Evolutionary conservation across 2,888 invertebrate species (phyloP).

Genomic region (Alcis repandata): DNA sequence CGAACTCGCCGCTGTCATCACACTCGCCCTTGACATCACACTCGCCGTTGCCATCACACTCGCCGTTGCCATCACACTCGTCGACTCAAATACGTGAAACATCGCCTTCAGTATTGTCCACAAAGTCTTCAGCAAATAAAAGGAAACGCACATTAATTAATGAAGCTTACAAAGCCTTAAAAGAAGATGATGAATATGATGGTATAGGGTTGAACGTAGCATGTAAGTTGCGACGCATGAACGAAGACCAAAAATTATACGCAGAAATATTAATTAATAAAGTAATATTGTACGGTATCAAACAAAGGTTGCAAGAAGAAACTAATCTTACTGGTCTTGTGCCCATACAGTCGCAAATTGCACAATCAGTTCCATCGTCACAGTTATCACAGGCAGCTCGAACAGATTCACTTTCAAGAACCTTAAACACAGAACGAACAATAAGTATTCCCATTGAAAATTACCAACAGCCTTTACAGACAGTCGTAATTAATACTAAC

Average conservation of each 20-base stretch:
- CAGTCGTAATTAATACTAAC: slow-evolving; percentile 13
- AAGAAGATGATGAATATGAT: slow-evolving; percentile 25
- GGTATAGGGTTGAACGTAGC: slow-evolving; percentile 27
- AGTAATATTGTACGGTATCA: slow-evolving; percentile 30
- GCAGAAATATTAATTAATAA: slow-evolving; percentile 37
- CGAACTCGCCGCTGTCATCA: slow-evolving; percentile 4
- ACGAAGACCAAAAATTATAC: slow-evolving; percentile 30
- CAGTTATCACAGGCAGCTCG: slow-evolving; percentile 16
- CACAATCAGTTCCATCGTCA: slow-evolving; percentile 9
- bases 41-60: slow-evolving; percentile 15
- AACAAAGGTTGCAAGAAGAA: slow-evolving; percentile 34
- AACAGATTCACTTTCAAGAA: slow-evolving; percentile 3
- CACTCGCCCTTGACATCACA: slow-evolving; percentile 16
- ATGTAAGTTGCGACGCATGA: slow-evolving; percentile 35
- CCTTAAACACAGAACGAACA: slow-evolving; percentile 9
- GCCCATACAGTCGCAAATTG: slow-evolving; percentile 26
- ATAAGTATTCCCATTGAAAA: slow-evolving; percentile 11
- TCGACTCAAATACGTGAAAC: slow-evolving; percentile 7
- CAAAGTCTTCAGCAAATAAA: slow-evolving; percentile 24
- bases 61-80: slow-evolving; percentile 5
- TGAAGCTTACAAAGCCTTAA: slow-evolving; percentile 20
- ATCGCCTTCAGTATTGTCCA: slow-evolving; percentile 14
- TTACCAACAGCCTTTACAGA: slow-evolving; percentile 8
- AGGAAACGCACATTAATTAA: slow-evolving; percentile 23
- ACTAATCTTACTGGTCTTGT: slow-evolving; percentile 24